Evolutionary conservation across 2,113 vertebrate genomes (phyloP).

Genomic region (Catharus bicknelli): DNA sequence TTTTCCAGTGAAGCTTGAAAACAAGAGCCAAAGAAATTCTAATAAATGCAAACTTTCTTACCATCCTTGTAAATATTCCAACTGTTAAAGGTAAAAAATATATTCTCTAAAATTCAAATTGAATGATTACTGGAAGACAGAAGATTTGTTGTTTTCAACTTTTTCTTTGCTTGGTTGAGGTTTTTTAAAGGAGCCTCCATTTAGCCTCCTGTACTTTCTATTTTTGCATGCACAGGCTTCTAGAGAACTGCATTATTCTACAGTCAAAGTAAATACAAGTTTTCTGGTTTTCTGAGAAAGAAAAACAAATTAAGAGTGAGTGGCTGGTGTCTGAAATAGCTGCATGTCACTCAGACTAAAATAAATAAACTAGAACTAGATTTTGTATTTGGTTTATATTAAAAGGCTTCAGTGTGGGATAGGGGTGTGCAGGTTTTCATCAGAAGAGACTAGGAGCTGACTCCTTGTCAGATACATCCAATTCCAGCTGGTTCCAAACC

Average conservation of each 20-base stretch:
- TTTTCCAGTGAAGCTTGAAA: not conserved
- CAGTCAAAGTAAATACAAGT: not conserved
- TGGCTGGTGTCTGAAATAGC: not conserved
- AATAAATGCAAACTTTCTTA: not conserved
- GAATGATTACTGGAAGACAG: not conserved
- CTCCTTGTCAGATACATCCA: not conserved
- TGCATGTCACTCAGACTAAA: not conserved
- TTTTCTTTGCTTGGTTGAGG: not conserved
- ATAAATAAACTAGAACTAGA: not conserved
- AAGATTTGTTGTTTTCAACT: not conserved
- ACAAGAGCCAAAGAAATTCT: not conserved
- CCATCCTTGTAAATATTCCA: not conserved
- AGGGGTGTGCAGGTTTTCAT: not conserved
- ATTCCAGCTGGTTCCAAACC: not conserved
- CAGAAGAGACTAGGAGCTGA: not conserved
- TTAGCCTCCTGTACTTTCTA: not conserved
- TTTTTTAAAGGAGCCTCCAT: not conserved
- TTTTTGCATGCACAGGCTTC: not conserved
- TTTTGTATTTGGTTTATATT: not conserved
- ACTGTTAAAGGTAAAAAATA: not conserved
- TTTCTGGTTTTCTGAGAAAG: not conserved
- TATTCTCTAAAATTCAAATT: not conserved
- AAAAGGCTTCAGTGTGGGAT: not conserved
- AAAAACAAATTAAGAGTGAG: not conserved
- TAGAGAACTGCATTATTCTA: not conserved